Evolutionary conservation across 2,888 invertebrate species (phyloP).

Genomic region (Opisthograptis luteolata): DNA sequence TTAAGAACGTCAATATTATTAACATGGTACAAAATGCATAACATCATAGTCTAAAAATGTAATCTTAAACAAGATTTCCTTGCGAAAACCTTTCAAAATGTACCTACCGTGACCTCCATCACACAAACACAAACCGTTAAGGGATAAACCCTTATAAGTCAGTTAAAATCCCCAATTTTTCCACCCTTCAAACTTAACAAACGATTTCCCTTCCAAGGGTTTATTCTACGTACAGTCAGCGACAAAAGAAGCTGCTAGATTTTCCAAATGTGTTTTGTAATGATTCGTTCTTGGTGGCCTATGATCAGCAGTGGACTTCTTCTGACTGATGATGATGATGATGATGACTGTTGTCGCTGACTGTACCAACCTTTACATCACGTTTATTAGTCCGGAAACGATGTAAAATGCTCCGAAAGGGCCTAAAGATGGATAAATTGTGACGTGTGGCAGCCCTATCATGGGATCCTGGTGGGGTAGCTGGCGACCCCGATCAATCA

Average conservation of each 20-base stretch:
- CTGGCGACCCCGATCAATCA: slow-evolving; percentile 21
- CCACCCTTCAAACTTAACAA: slow-evolving; percentile 22
- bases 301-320: no score
- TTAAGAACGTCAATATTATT: no score
- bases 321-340: no score
- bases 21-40: no score
- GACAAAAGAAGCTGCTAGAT: no score
- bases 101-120: slow-evolving; percentile 4
- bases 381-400: slow-evolving; percentile 19
- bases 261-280: no score
- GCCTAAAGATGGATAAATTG: slow-evolving; percentile 18
- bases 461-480: slow-evolving; percentile 3
- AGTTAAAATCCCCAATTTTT: slow-evolving; percentile 18
- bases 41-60: no score
- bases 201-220: slow-evolving; percentile 5
- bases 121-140: background rate
- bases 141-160: slow-evolving; percentile 22
- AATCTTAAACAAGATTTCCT: no score
- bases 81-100: background rate
- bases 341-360: no score
- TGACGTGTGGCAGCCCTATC: slow-evolving; percentile 16
- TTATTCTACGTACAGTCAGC: no score
- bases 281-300: no score
- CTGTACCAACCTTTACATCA: background rate
- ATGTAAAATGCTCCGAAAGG: slow-evolving; percentile 17